phyloP scores from a whole-genome alignment of 2,888 invertebrate species.

The Drosophila melanosoma region DNA sequence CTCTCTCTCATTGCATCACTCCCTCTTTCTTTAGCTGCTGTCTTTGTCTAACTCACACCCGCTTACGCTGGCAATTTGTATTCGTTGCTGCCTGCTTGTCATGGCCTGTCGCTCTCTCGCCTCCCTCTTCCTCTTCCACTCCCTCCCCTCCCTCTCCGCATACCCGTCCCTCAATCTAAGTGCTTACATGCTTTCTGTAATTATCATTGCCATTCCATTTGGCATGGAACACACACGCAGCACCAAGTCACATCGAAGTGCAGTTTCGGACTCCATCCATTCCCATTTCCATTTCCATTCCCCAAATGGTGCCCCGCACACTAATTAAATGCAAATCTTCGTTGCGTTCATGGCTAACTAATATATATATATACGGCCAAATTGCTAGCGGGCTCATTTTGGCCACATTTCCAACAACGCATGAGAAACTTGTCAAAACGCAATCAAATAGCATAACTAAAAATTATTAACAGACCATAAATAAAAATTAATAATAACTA shows the following conservation, averaged over 20 bases:
- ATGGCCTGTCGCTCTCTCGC: constrained; percentile 51
- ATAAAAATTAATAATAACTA: constrained; percentile 5
- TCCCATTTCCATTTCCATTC: neutral
- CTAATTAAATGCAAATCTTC: constrained; percentile 80
- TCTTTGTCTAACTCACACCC: neutral
- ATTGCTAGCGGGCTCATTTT: constrained; percentile 70
- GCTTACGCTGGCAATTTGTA: constrained; percentile 52
- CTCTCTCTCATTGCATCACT: neutral
- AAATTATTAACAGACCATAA: constrained; percentile 50
- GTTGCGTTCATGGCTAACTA: constrained; percentile 57
- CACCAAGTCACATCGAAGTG: constrained; percentile 33
- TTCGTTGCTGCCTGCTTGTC: constrained; percentile 62
- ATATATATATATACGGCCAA: constrained; percentile 52
- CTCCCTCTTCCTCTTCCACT: neutral
- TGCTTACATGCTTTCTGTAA: constrained; percentile 81
- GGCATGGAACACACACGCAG: constrained; percentile 79
- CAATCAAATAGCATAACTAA: constrained; percentile 34
- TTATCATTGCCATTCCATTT: constrained; percentile 82
- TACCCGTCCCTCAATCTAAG: constrained; percentile 36
- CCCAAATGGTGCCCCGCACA: constrained; percentile 16
- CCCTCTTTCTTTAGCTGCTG: neutral
- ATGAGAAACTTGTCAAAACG: constrained; percentile 61
- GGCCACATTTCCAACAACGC: constrained; percentile 67
- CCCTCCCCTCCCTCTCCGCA: neutral
- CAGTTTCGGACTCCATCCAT: constrained; percentile 43